Base-by-base conservation (phyloP, 2,797 vertebrate species). In the Coregonus sp. region DNA sequence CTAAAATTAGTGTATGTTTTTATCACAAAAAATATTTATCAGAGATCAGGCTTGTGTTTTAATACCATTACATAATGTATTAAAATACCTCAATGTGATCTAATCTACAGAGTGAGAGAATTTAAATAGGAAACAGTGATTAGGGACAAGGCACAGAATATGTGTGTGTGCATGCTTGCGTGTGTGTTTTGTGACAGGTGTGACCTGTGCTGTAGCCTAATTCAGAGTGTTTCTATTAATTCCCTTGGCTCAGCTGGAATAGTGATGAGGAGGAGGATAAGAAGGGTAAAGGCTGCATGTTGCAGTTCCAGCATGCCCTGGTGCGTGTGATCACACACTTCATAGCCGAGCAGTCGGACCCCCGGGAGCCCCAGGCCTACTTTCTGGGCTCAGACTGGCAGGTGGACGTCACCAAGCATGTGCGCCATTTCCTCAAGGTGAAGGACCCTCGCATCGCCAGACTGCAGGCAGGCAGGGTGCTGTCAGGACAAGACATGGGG, bases 301-400 rank as follows among this genome's bases (percentile, higher is more conserved):
- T 98, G 5, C 97, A 97, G 87, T 97, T 95, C 87, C 97, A 99
- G 78, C 97, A 96, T 0, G 95, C 98, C 2, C 86, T 92, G 85
- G 94, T 98, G 72, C 92, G 96, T 1, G 97, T 99, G 78, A 87
- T 99, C 1, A 97, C 97, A 0, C 94, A 97, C 87, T 98, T 99
- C 0, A 92, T 96, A 79, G 97, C 97, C 0, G 96, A 98, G 84
- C 92, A 92, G 0, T 80, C 88, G 0, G 94, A 95, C n/a, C 90
- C 94, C 0, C 88, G 93, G 0, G 94, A 95, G 0, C 95, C 93
- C 4, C 89, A 89, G 74, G 93, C 88, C 72, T 94, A 92, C 84
- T 93, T 98, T 80, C 90, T 99, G 87, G 96, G 97, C 81, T 93
- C 96, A 0, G 97, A 99, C 85, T 99, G 97, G 97, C 97, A 97